Evolutionary conservation across 2,888 invertebrate species (phyloP), one percentile per base, ranked within the genome.

Genomic region (Lithophane ornitopus): DNA sequence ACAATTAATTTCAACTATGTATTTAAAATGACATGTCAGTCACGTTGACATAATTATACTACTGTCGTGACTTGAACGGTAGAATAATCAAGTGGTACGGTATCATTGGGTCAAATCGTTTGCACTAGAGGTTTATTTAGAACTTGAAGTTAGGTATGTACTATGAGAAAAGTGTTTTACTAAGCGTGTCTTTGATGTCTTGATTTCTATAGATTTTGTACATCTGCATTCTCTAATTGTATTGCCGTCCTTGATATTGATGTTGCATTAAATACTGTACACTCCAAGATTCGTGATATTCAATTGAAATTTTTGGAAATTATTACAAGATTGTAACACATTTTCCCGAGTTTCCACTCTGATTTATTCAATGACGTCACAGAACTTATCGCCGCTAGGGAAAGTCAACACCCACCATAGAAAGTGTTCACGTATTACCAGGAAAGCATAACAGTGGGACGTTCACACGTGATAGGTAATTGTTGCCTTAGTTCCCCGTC

Each of bases 391-490:
- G 62, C 79, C 28, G 63, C 73, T 61, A 82, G 81, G 86, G 82
- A 88, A 87, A 90, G 86, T 85, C 65, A 82, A 82, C 86, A 82
- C 78, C 81, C 78, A 81, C 82, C 86, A 89, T 92, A 92, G 93
- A 93, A 94, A 93, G 92, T 92, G 91, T 87, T 88, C 87, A 80
- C 86, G 81, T 86, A 76, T 89, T 93, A 94, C 93, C 90, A 94
- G 94, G 94, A 93, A 94, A 91, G 87, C 91, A 93, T 91, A 87
- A 80, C 84, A 89, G 90, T 92, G 86, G 91, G 89, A 90, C 90
- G 91, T 94, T 94, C 94, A 92, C 94, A 94, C 94, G 93, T 90
- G 89, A 90, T 91, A 89, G 88, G 87, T 90, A 91, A 93, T 94
- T 94, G 94, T 93, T 91, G 88, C 88, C 84, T 90, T 88, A 88